Conservation (phyloP, 2,113 vertebrate genomes). For the Probosciger aterrimus region DNA sequence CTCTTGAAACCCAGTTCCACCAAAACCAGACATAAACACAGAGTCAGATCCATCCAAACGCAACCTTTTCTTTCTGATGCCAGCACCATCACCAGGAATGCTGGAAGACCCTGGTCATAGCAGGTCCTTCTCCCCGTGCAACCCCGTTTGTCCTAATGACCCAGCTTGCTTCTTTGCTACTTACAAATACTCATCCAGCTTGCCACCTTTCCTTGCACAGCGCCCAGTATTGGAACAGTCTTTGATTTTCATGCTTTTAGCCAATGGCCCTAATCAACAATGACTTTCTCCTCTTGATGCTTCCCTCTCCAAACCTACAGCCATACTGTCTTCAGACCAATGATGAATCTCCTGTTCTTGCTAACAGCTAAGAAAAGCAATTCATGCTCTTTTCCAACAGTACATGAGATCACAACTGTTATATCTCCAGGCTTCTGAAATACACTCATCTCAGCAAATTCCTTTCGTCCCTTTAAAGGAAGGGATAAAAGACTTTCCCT, state of each 20-base stretch:
- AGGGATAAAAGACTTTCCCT: not conserved
- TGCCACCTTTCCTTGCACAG: accelerated
- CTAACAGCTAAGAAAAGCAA: not conserved
- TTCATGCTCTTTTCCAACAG: not conserved
- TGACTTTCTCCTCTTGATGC: not conserved
- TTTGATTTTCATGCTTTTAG: not conserved
- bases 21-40: not conserved
- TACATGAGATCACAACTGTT: not conserved
- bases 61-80: not conserved
- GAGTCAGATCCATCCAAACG: not conserved
- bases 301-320: not conserved
- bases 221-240: not conserved
- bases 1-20: not conserved
- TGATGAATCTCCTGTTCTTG: not conserved
- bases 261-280: not conserved
- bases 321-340: not conserved
- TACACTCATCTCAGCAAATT: not conserved
- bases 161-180: not conserved
- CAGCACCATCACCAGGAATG: not conserved
- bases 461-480: not conserved
- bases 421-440: not conserved
- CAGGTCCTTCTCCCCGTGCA: not conserved
- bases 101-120: not conserved
- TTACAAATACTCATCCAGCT: not conserved
- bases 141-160: not conserved